Conservation (phyloP, 1,140 invertebrate species). For the Schlechtendalia chinensis region DNA sequence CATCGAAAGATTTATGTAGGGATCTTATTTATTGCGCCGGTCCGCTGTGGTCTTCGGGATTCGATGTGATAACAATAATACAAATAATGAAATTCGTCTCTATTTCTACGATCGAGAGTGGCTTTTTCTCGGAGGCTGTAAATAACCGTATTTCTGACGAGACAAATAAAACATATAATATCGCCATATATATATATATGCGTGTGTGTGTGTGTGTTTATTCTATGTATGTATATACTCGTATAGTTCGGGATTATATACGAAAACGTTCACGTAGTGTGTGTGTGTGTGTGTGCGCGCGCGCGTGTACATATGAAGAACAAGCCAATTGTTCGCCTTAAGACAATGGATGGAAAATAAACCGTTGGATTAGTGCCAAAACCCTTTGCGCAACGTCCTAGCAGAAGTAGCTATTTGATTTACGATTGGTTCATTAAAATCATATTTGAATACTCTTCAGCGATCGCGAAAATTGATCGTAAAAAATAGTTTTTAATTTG, state of each 20-base stretch:
- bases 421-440: neutral
- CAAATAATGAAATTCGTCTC: constrained; percentile 15
- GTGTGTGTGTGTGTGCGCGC: neutral
- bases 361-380: constrained; percentile 29
- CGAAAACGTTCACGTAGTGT: neutral
- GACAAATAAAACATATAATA: constrained; percentile 39
- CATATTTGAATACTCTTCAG: neutral
- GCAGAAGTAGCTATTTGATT: neutral
- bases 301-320: neutral
- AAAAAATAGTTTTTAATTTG: no score
- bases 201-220: no score
- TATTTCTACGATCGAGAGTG: neutral
- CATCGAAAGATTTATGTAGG: neutral
- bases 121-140: constrained; percentile 8
- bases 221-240: no score
- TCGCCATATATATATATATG: neutral
- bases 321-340: constrained; percentile 29
- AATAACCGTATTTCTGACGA: constrained; percentile 23
- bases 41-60: neutral
- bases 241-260: neutral
- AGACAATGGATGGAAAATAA: constrained; percentile 35
- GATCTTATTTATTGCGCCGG: constrained; percentile 1
- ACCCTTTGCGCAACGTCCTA: neutral
- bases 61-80: constrained; percentile 32
- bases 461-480: no score